These are phyloP conservation scores for Anguilla marmorata DNA, from an alignment of 2,797 vertebrate species.

Conservation along the genomic window DNA sequence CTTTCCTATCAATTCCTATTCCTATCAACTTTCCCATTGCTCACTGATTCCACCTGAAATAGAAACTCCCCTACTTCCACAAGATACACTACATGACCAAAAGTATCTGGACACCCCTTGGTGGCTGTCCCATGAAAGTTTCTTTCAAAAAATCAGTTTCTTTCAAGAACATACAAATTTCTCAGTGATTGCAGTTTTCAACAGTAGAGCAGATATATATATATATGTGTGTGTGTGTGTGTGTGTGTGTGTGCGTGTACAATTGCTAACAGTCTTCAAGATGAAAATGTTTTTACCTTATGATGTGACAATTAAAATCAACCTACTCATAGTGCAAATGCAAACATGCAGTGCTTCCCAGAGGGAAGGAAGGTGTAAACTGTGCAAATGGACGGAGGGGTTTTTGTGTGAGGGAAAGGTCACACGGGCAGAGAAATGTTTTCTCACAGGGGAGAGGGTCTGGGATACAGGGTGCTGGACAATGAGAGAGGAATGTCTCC, in stretches of 20 bases:
- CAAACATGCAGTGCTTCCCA: constrained; percentile 9
- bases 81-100: neutral
- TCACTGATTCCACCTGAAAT: neutral
- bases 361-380: neutral
- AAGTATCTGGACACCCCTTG: no score
- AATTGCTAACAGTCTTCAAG: no score
- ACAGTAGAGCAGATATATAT: no score
- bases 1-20: neutral
- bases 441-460: constrained; percentile 15
- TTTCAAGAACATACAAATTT: no score
- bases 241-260: no score
- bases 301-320: neutral
- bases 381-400: neutral
- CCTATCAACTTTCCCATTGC: neutral
- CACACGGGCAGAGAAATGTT: neutral
- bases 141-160: no score
- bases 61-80: neutral
- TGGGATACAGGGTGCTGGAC: neutral
- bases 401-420: constrained; percentile 4
- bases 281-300: neutral
- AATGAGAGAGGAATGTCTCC: constrained; percentile 22
- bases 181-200: no score
- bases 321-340: neutral
- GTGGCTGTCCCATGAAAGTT: no score
- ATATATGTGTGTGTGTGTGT: no score